Base-by-base conservation (phyloP, 2,888 invertebrate genomes). In the Eupelmus urozonus region DNA sequence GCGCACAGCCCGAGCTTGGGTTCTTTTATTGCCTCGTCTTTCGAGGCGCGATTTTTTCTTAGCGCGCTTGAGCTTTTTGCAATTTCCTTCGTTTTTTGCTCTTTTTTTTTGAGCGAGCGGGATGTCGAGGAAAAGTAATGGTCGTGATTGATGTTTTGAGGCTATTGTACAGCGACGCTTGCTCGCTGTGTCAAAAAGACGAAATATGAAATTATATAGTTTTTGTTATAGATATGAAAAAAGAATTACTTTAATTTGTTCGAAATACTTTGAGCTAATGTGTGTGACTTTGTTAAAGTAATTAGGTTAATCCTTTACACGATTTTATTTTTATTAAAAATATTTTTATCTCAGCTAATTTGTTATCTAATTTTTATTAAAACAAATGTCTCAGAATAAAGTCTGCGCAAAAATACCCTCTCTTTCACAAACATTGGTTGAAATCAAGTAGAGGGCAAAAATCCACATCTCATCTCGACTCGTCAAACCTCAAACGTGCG, bases 401-500 rank as follows among this genome's bases (percentile, higher is more conserved):
- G 18, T 51, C 16, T 27, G 16, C 45, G 20, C 20, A 20, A 59
- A 34, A 23, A 27, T 34, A 20, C n/a, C 16, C 29, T n/a, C n/a
- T n/a, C n/a, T n/a, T n/a, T n/a, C n/a, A n/a, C n/a, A n/a, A n/a
- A n/a, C n/a, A n/a, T n/a, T n/a, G n/a, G n/a, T n/a, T n/a, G n/a
- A n/a, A n/a, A n/a, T n/a, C n/a, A n/a, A n/a, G n/a, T n/a, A n/a
- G n/a, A 18, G 9, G 34, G 9, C 5, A 11, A 29, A 29, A 67
- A 16, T 57, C n/a, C n/a, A 25, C 16, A 42, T 27, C 60, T 4
- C 42, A 51, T 55, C 65, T 34, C 55, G 70, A 69, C 45, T 62
- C 63, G 66, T 66, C 75, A 71, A 79, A 80, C 66, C 75, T 42
- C 71, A 63, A 34, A 73, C n/a, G 60, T 40, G 66, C 65, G 71